Evolutionary conservation across 53 echinoderm and acorn worm species (phyloP), one percentile per base, ranked within the genome.

Genomic region (Echinarachnius parma): DNA sequence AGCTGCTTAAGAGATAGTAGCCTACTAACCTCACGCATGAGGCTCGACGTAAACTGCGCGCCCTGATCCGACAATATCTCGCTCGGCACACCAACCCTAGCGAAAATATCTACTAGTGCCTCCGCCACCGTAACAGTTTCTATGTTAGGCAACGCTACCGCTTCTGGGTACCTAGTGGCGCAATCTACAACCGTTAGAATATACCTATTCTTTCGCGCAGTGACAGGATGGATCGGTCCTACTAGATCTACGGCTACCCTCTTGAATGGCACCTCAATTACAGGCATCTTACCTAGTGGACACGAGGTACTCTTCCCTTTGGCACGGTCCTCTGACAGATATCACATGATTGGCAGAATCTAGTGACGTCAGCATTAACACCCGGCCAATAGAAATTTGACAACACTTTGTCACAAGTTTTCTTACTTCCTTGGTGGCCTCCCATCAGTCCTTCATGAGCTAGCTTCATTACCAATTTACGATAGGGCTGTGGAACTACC

Each of bases 131-230:
- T 33, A 4, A 35, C 46, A 2, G 80, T 55, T 24, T 78, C 78
- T 22, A 66, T 78, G 23, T 48, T 55, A 9, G 53, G 53, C 34
- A 78, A 64, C 14, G 68, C 53, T 19, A 58, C 46, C 25, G 80
- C 80, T n/a, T 80, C 80, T n/a, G 68, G 80, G 30, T 55, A 78
- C 65, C 78, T 31, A 3, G 66, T 78, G 3, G 65, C 78, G 29
- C 49, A 78, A 21, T 66, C 80, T 1, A 80, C 59, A 5, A 80
- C 13, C 11, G 59, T 68, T 15, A 66, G 47, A 18, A 65, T 78
- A 28, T 78, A 78, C 8, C 50, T 19, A 24, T 63, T 62, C 20
- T 48, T 48, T 26, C 35, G 42, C 3, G 50, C 35, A 0, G 78
- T 78, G 20, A 36, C 31, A 21, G 78, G 78, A 13, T 36, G 20